These are phyloP conservation scores for Matsumurasca onukii DNA, from an alignment of 1,140 invertebrate genomes.

Conservation along the genomic window DNA sequence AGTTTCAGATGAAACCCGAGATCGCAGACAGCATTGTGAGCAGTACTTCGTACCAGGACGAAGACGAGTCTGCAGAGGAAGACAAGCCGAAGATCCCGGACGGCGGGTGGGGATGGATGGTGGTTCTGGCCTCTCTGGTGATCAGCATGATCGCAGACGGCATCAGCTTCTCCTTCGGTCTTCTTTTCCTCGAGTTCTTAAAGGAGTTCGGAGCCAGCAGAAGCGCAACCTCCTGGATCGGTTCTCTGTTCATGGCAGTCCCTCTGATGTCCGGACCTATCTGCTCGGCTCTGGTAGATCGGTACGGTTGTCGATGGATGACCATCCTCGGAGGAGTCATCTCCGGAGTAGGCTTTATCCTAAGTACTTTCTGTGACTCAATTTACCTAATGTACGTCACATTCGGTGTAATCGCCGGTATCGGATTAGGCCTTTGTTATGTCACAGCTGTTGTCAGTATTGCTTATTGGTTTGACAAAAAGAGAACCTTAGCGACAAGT, in stretches of 20 bases:
- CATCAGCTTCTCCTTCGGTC: conserved; percentile 89
- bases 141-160: conserved; percentile 95
- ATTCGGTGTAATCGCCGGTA: conserved; percentile 82
- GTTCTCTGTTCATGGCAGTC: conserved; percentile 84
- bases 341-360: conserved; percentile 73
- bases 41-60: conserved; percentile 34
- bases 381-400: conserved; percentile 80
- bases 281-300: conserved; percentile 83
- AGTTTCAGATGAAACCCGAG: conserved; percentile 34
- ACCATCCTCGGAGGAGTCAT: conserved; percentile 53
- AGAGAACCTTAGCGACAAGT: conserved; percentile 87
- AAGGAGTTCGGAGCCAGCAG: conserved; percentile 79
- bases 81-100: conserved; percentile 58
- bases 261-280: conserved; percentile 84
- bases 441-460: conserved; percentile 91
- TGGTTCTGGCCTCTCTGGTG: conserved; percentile 79
- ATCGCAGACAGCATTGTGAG: conserved; percentile 32
- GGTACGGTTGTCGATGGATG: conserved; percentile 69
- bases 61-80: conserved; percentile 29
- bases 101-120: conserved; percentile 85
- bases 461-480: conserved; percentile 95
- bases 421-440: conserved; percentile 83
- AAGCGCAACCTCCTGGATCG: conserved; percentile 84
- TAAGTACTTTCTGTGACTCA: conserved; percentile 71
- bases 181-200: conserved; percentile 86